phyloP scores from a whole-genome alignment of 2,888 invertebrate species.

The Cheilosia pagana region DNA sequence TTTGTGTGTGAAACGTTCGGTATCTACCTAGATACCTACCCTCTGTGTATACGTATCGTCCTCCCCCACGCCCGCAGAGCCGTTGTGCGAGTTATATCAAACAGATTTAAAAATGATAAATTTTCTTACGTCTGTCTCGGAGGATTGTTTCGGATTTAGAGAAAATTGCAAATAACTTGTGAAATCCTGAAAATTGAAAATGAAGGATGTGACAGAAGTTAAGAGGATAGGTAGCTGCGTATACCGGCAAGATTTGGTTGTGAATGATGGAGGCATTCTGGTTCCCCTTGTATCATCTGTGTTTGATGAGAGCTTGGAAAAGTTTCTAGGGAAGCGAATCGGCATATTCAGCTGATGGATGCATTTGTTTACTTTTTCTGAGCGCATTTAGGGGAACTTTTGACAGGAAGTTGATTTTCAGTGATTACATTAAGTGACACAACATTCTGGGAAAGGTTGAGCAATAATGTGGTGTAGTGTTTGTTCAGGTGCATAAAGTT shows the following conservation, averaged over 20 bases:
- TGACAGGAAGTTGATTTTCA: no score
- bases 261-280: neutral
- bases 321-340: no score
- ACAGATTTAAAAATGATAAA: slow-evolving; percentile 74
- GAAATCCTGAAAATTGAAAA: slow-evolving; percentile 68
- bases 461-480: no score
- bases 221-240: neutral
- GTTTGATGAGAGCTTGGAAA: no score
- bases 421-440: no score
- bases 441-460: no score
- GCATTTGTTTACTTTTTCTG: no score
- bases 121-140: slow-evolving; percentile 67
- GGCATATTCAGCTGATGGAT: no score
- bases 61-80: neutral
- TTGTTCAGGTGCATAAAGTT: no score
- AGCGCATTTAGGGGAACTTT: no score
- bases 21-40: neutral
- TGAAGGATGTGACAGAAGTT: slow-evolving; percentile 50
- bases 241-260: neutral
- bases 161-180: slow-evolving; percentile 67
- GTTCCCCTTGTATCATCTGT: neutral
- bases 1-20: slow-evolving; percentile 22
- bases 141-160: slow-evolving; percentile 67
- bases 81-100: slow-evolving; percentile 70
- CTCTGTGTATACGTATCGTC: neutral